A percentile compares a stretch with the other conserved stretches of the same genome.
Evolutionary conservation across 1,140 invertebrate genomes (phyloP).

Genomic region (Drosophila busckii): DNA sequence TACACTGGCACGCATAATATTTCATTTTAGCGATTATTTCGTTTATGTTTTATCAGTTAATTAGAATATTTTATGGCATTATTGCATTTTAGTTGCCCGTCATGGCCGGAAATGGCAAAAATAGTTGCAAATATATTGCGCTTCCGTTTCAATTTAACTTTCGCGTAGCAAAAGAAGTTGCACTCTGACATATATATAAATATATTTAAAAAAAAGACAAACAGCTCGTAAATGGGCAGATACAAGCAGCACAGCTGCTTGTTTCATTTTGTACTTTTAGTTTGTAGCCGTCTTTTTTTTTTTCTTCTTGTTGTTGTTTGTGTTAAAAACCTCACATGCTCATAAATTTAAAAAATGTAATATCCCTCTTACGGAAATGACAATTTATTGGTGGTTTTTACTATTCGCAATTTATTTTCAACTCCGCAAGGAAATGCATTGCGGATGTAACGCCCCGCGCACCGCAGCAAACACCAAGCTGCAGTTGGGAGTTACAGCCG

Average conservation of each 20-base stretch:
- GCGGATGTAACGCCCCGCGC: conserved; percentile 62
- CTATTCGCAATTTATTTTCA: conserved; percentile 78
- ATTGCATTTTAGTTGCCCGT: conserved; percentile 41
- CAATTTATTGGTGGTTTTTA: conserved; percentile 78
- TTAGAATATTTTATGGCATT: conserved; percentile 53
- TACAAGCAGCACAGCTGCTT: conserved; percentile 42
- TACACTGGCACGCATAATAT: conserved; percentile 47
- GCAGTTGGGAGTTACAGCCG: conserved; percentile 1
- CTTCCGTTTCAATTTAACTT: conserved; percentile 72
- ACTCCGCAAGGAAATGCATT: conserved; percentile 77
- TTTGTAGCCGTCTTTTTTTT: neutral
- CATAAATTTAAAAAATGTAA: conserved; percentile 78
- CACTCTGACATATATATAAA: neutral
- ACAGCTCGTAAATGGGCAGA: conserved; percentile 39
- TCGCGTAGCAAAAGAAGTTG: conserved; percentile 16
- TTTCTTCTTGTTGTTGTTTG: conserved; percentile 6
- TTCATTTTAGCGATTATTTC: conserved; percentile 33
- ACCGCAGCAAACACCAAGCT: conserved; percentile 5
- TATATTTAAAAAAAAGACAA: conserved; percentile 1
- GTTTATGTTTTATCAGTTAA: conserved; percentile 63
- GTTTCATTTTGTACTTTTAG: conserved; percentile 17
- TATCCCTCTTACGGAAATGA: conserved; percentile 78
- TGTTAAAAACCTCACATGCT: conserved; percentile 49
- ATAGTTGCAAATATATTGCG: conserved; percentile 43
- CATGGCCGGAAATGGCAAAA: conserved; percentile 51